phyloP scores from a whole-genome alignment of 2,888 invertebrate genomes.

The Callosobruchus maculatus region DNA sequence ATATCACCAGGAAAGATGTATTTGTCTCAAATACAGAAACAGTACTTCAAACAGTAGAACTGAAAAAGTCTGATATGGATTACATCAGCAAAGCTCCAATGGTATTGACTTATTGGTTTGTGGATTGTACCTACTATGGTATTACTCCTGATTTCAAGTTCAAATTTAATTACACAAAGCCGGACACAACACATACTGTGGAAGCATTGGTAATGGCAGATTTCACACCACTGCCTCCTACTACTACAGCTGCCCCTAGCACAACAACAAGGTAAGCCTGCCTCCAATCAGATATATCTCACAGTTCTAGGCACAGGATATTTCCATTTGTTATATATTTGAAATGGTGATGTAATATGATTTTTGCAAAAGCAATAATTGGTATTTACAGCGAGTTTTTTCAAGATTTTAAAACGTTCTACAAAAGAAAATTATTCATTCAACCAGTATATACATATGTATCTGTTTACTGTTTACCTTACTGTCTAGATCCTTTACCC shows the following conservation, averaged over 20 bases:
- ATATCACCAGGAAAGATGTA: conserved; percentile 52
- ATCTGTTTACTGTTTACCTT: too few species aligned
- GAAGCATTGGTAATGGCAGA: conserved; percentile 71
- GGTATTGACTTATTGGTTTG: conserved; percentile 72
- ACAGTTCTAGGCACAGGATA: too few species aligned
- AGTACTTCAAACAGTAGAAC: conserved; percentile 56
- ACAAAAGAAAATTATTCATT: too few species aligned
- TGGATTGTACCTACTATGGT: conserved; percentile 70
- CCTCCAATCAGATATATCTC: conserved; percentile 26
- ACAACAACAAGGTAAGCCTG: conserved; percentile 26
- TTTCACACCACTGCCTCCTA: conserved; percentile 57
- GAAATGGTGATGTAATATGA: not conserved
- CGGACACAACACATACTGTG: conserved; percentile 59
- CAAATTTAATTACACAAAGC: conserved; percentile 60
- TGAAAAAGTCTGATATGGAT: conserved; percentile 60
- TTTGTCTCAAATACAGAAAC: conserved; percentile 63
- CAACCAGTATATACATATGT: too few species aligned
- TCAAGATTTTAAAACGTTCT: too few species aligned
- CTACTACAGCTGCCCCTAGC: conserved; percentile 42
- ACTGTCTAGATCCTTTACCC: too few species aligned
- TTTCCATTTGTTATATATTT: too few species aligned
- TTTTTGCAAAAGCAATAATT: too few species aligned
- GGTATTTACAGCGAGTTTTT: too few species aligned
- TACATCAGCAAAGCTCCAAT: conserved; percentile 57
- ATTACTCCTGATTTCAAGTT: conserved; percentile 60